phyloP scores from a whole-genome alignment of 1,140 invertebrate genomes.

The Leptopilina boulardi region DNA sequence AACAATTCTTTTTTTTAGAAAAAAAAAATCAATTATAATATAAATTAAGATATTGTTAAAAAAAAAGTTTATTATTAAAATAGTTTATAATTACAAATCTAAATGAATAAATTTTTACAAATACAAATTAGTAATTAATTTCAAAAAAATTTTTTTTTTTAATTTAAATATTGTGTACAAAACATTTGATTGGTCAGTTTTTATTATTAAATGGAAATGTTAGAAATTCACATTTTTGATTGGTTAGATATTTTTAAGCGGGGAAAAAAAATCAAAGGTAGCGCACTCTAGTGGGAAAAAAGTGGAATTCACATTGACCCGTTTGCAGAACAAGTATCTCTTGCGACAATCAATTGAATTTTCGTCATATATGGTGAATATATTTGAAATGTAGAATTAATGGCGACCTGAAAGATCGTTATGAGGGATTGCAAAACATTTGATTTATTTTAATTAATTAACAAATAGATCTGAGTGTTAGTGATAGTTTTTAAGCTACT shows the following conservation, averaged over 20 bases:
- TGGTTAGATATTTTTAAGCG: not conserved
- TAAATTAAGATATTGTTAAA: too few relatives aligned
- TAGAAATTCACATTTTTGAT: not conserved
- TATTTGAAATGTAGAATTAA: conserved; percentile 33
- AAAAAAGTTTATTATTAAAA: too few relatives aligned
- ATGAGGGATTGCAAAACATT: conserved; percentile 31
- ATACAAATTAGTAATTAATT: too few relatives aligned
- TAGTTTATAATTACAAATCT: not conserved
- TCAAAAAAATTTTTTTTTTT: not conserved
- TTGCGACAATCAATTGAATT: conserved; percentile 32
- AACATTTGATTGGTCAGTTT: not conserved
- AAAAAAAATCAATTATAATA: too few relatives aligned
- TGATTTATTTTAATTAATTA: conserved; percentile 24
- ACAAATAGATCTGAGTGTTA: conserved; percentile 25
- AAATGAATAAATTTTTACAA: too few relatives aligned
- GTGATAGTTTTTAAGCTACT: conserved; percentile 2
- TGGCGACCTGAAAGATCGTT: conserved; percentile 31
- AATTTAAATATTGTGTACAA: not conserved
- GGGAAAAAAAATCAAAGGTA: not conserved
- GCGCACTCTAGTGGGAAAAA: not conserved
- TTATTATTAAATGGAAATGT: not conserved
- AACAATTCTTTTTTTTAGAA: not conserved
- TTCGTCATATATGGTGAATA: conserved; percentile 31
- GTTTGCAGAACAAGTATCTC: conserved; percentile 4
- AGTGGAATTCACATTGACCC: not conserved